Evolutionary conservation across 2,888 invertebrate genomes (phyloP), one percentile per base, ranked within the genome.

Genomic region (Scaptodrosophila latifasciaeformis): DNA sequence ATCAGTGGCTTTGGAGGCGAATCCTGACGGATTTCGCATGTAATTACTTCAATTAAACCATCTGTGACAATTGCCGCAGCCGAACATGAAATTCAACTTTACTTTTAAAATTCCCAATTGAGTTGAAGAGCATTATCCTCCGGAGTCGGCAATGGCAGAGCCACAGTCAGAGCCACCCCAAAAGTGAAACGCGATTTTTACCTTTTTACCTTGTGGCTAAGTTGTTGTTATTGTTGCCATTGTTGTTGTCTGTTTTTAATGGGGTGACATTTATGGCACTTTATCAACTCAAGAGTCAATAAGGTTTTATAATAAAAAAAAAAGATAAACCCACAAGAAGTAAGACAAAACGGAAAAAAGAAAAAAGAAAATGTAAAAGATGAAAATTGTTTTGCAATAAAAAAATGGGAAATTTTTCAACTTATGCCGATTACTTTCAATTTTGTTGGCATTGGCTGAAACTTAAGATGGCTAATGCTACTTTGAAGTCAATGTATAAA

Each of bases 1-100:
- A n/a, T n/a, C n/a, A n/a, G n/a, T n/a, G n/a, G n/a, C n/a, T n/a
- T n/a, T n/a, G n/a, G 49, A 49, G 59, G 55, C 67, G 70, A 83
- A 77, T 83, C 85, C 84, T 82, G 71, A 80, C 83, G 85, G 84
- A 84, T 84, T 85, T 81, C 82, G 79, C 74, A 82, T 84, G 84
- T 85, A 86, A 86, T 86, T 86, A 86, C 85, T 84, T 80, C 85
- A 86, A 86, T 86, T 86, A 86, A 82, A 83, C 86, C 86, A 86
- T 86, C 86, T 86, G 86, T 85, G 86, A 85, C 85, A 86, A 86
- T 85, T 86, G 84, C 74, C 81, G 74, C 68, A 67, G 67, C 65
- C 70, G 67, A 83, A 83, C 83, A 83, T 76, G 83, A 83, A 82
- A 70, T 82, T 83, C 83, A 84, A 83, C 83, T 83, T 83, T 84